Evolutionary conservation across 1,140 invertebrate species (phyloP).

Genomic region (Tyrophagus putrescentiae): DNA sequence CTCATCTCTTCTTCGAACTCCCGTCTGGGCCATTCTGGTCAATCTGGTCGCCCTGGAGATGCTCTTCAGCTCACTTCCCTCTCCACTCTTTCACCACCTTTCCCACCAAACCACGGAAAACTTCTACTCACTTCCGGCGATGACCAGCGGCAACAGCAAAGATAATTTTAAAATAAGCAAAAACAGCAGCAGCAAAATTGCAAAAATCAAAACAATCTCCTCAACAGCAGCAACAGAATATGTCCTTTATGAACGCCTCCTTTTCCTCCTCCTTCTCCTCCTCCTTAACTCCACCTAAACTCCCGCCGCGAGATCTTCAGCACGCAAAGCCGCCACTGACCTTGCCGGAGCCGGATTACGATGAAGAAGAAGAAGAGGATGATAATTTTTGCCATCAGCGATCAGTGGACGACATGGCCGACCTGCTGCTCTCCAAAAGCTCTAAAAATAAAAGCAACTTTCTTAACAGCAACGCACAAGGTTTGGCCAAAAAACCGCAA

Average conservation of each 20-base stretch:
- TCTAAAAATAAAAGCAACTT: too few relatives aligned
- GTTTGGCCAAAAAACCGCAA: too few relatives aligned
- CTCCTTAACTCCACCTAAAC: not conserved
- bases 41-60: conserved; percentile 92
- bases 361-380: not conserved
- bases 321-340: not conserved
- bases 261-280: too few relatives aligned
- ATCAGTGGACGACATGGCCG: not conserved
- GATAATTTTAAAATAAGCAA: not conserved
- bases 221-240: not conserved
- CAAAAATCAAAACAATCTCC: too few relatives aligned
- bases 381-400: not conserved
- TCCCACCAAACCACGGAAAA: not conserved
- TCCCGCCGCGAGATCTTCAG: not conserved
- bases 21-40: conserved; percentile 86
- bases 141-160: not conserved
- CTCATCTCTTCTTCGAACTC: too few relatives aligned
- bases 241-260: too few relatives aligned
- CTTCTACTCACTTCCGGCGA: conserved; percentile 10
- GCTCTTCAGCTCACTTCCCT: conserved; percentile 40
- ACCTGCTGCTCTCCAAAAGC: not conserved
- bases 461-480: too few relatives aligned
- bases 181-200: not conserved
- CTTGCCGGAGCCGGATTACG: conserved; percentile 4
- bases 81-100: not conserved